These are phyloP conservation scores for Forbesichthys papilliferus DNA, from an alignment of 2,113 vertebrate genomes.

Conservation along the genomic window DNA sequence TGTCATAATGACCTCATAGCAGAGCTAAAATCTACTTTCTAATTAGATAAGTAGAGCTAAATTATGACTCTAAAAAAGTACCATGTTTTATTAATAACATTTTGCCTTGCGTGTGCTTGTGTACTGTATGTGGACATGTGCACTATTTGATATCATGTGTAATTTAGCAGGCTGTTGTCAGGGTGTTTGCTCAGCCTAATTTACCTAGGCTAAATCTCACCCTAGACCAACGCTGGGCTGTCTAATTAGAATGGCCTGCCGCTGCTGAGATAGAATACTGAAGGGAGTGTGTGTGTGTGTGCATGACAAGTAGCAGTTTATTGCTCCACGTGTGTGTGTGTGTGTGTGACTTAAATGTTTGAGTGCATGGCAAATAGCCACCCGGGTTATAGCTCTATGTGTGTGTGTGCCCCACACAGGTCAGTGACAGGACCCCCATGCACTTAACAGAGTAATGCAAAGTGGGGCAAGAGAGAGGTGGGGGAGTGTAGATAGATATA, in stretches of 20 bases:
- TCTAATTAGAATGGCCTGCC: slow-evolving; percentile 68
- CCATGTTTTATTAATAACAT: no score
- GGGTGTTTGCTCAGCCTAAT: slow-evolving; percentile 62
- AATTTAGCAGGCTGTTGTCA: slow-evolving; percentile 46
- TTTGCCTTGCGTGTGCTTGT: neutral
- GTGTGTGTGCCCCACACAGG: slow-evolving; percentile 32
- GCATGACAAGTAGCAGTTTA: no score
- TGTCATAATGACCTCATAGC: no score
- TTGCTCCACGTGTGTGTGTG: neutral
- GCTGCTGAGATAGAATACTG: slow-evolving; percentile 66
- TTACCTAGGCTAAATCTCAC: slow-evolving; percentile 59
- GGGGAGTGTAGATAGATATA: no score
- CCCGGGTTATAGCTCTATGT: neutral
- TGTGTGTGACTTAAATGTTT: neutral
- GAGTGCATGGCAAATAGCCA: neutral
- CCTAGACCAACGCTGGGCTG: slow-evolving; percentile 50
- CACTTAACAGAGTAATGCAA: slow-evolving; percentile 6
- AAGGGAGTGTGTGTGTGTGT: slow-evolving; percentile 37
- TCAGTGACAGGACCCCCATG: slow-evolving; percentile 34
- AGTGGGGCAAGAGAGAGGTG: neutral
- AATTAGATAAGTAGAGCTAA: no score
- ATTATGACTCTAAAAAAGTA: no score
- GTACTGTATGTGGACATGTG: slow-evolving; percentile 43
- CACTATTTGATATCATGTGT: slow-evolving; percentile 64
- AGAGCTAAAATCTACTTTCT: no score